Percentiles rank a stretch among this genome's conserved stretches.
These are phyloP conservation scores for Rhopalosiphum padi DNA, from an alignment of 1,140 invertebrate species.

Conservation along the genomic window DNA sequence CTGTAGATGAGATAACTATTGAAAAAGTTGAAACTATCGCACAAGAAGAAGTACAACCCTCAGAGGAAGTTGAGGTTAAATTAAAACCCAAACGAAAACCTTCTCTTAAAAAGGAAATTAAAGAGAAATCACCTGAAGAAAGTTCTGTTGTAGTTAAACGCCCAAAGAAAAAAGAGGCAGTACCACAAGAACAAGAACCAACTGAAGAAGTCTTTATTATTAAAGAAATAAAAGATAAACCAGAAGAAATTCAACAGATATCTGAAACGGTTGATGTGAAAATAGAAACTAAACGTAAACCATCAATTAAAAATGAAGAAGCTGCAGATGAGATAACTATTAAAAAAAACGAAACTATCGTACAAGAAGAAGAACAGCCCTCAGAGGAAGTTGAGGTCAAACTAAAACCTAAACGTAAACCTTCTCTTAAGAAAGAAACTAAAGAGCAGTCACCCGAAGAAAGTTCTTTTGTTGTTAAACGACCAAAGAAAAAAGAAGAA, in stretches of 20 bases:
- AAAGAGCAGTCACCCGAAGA: background rate
- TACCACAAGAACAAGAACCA: conserved; percentile 56
- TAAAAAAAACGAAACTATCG: background rate
- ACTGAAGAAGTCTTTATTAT: conserved; percentile 61
- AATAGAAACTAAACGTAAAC: background rate
- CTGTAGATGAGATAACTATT: background rate
- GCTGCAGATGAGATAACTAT: background rate
- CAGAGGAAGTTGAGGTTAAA: conserved; percentile 20
- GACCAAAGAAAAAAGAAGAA: background rate
- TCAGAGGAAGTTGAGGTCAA: background rate
- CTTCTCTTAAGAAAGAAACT: background rate
- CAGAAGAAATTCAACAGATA: conserved; percentile 52
- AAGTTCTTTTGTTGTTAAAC: background rate
- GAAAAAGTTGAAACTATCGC: background rate
- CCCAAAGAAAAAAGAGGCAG: background rate
- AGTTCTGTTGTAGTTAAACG: background rate
- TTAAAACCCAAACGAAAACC: conserved; percentile 36
- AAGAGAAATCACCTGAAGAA: conserved; percentile 59
- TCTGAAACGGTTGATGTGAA: background rate
- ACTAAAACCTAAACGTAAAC: conserved; percentile 35
- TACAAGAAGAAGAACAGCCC: no score
- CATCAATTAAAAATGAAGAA: conserved; percentile 12
- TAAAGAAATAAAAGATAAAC: conserved; percentile 58
- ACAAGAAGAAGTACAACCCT: conserved; percentile 49
- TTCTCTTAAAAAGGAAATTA: conserved; percentile 49